These are phyloP conservation scores for Ophthalmolycus amberensis DNA, from an alignment of 2,113 vertebrate genomes.

Conservation along the genomic window DNA sequence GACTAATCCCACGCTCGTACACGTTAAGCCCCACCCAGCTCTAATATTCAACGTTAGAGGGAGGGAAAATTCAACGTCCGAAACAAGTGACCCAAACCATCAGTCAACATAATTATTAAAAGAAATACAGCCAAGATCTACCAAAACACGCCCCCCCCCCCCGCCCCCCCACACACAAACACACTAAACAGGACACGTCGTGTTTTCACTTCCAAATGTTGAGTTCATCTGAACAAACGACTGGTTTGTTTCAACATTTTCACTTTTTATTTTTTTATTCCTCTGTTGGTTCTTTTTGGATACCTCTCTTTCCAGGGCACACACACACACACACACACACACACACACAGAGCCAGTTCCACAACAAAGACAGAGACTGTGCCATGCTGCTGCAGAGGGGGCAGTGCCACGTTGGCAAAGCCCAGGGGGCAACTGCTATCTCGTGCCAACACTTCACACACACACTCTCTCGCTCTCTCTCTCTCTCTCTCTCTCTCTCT, in stretches of 20 bases:
- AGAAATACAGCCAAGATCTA: background rate
- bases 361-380: constrained; percentile 76
- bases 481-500: background rate
- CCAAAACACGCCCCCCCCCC: background rate
- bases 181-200: background rate
- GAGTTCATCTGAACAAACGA: constrained; percentile 47
- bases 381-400: constrained; percentile 79
- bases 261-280: constrained; percentile 42
- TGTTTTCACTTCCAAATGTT: constrained; percentile 46
- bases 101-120: background rate
- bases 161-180: background rate
- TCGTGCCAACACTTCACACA: constrained; percentile 72
- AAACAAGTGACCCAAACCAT: constrained; percentile 26
- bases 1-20: background rate
- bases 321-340: constrained; percentile 9
- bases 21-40: constrained; percentile 10
- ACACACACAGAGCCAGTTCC: constrained; percentile 45
- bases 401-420: constrained; percentile 79
- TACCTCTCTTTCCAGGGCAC: constrained; percentile 30
- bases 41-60: background rate
- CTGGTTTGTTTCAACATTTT: constrained; percentile 58
- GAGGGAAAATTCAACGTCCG: constrained; percentile 16
- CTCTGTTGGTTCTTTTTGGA: constrained; percentile 47
- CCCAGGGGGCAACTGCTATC: constrained; percentile 78
- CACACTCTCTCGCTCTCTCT: background rate